These are phyloP conservation scores for Hydrolagus affinis DNA, from an alignment of 2,113 vertebrate genomes.

Conservation along the genomic window DNA sequence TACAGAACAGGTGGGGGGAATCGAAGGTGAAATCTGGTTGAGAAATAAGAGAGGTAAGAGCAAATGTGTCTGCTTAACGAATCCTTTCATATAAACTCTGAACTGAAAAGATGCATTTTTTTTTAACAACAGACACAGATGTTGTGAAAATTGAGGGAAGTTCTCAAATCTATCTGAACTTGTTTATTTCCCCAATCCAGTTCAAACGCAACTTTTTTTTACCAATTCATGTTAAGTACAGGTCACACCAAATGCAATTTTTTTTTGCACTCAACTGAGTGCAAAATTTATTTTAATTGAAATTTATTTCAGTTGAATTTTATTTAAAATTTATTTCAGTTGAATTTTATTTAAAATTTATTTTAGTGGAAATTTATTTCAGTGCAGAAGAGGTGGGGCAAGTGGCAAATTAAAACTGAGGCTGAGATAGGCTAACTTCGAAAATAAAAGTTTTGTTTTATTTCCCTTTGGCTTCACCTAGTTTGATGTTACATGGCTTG, in stretches of 20 bases:
- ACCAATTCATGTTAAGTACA: no score
- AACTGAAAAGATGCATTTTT: neutral
- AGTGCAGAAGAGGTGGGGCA: no score
- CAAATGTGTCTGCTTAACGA: neutral
- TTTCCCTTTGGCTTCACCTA: neutral
- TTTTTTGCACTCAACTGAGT: no score
- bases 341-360: neutral
- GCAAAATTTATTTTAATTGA: no score
- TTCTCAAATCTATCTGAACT: neutral
- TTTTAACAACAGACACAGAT: neutral
- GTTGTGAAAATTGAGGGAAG: neutral
- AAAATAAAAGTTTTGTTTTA: no score
- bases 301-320: no score
- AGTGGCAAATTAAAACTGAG: no score
- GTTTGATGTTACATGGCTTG: neutral
- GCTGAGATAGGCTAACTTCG: no score
- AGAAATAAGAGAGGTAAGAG: neutral
- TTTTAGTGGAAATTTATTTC: no score
- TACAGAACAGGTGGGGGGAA: neutral
- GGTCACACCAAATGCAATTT: no score
- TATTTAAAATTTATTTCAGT: neutral
- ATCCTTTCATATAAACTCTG: no score
- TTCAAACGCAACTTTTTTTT: neutral
- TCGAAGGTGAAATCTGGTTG: neutral
- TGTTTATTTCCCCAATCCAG: neutral